Evolutionary conservation across 1,140 invertebrate species (phyloP).

Genomic region (Penaeus vannamei): DNA sequence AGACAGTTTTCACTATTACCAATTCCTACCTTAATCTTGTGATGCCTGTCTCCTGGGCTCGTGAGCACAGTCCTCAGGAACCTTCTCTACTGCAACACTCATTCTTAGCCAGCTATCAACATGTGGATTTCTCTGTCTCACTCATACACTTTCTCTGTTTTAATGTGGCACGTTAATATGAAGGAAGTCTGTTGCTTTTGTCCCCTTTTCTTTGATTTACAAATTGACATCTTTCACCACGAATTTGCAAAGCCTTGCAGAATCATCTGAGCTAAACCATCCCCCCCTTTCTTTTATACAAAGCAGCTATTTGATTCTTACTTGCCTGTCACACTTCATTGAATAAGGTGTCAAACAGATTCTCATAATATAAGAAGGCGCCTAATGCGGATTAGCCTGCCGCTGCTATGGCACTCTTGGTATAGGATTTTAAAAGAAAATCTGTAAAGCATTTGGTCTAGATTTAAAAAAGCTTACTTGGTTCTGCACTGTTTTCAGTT

Average conservation of each 20-base stretch:
- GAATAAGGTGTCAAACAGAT: constrained; percentile 8
- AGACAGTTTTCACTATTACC: constrained; percentile 21
- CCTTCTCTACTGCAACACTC: constrained; percentile 52
- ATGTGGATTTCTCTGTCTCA: too few species aligned
- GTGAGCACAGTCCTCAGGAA: constrained; percentile 59
- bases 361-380: constrained; percentile 46
- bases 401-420: constrained; percentile 35
- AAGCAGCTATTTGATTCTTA: too few species aligned
- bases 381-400: constrained; percentile 45
- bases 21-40: not conserved
- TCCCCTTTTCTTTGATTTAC: too few species aligned
- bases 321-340: too few species aligned
- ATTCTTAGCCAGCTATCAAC: constrained; percentile 12
- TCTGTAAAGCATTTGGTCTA: constrained; percentile 52
- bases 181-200: too few species aligned
- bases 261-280: too few species aligned
- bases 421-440: constrained; percentile 50
- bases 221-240: too few species aligned
- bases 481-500: constrained; percentile 59
- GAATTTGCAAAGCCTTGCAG: too few species aligned
- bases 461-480: constrained; percentile 36
- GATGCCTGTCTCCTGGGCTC: constrained; percentile 12
- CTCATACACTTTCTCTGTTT: too few species aligned
- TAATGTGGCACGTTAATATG: too few species aligned
- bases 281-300: too few species aligned